Evolutionary conservation across 2,888 invertebrate species (phyloP), one percentile per base, ranked within the genome.

Genomic region (Eremobia ochroleuca): DNA sequence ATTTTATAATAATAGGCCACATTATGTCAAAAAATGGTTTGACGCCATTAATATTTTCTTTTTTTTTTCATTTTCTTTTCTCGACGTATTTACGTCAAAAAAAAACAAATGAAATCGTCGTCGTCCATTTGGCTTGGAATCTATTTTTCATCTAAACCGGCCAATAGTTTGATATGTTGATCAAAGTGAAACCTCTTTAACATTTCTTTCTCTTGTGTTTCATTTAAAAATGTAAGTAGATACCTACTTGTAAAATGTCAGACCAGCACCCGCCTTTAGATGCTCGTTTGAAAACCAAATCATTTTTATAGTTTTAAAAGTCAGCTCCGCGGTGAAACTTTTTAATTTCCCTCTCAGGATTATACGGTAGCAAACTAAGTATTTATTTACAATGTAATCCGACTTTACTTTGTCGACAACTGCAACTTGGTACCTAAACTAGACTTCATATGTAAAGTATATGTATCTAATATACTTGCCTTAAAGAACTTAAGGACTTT

Each of bases 321-420:
- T 59, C 40, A 40, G 49, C 68, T 58, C 61, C 61, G 71, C 75
- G 71, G 83, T 67, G 73, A 81, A 88, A 90, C 83, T 89, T 90
- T 89, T 88, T 83, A 83, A 89, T 87, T 75, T 84, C 62, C 52
- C 87, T 71, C 80, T 28, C 68, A 78, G 90, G 87, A 85, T 84
- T 80, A 79, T 67, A 69, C 69, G 70, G 62, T 61, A 25, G 43
- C 43, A 65, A 72, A 86, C 64, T 69, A 83, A 80, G 83, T 82
- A 81, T 82, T 82, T 79, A 75, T 82, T 86, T 81, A 85, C 85
- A 84, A 76, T 87, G 88, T 86, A 81, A 81, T 82, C 79, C 77
- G 67, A 62, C 55, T 76, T 76, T 79, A 83, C 85, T 76, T 84
- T 88, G 88, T 85, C 75, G 59, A 82, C 69, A 70, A 52, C 46